Conservation (phyloP, 2,797 vertebrate species). For the Epinephelus malabaricus region DNA sequence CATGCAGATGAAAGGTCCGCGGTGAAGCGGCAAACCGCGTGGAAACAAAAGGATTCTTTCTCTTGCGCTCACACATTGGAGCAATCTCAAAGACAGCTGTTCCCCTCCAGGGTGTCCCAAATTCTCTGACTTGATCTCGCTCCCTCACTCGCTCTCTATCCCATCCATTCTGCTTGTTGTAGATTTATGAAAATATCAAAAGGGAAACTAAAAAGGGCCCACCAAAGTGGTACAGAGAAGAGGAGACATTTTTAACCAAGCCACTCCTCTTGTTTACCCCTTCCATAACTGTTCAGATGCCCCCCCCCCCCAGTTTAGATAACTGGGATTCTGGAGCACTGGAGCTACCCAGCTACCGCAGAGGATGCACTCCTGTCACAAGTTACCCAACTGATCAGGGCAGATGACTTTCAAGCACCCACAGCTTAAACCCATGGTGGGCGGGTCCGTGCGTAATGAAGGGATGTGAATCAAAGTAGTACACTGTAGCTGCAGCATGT, state of each 20-base stretch:
- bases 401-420: conserved; percentile 67
- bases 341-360: conserved; percentile 30
- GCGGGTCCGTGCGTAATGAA: conserved; percentile 49
- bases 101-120: conserved; percentile 72
- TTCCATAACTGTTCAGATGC: conserved; percentile 55
- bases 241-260: conserved; percentile 25
- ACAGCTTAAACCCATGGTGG: conserved; percentile 54
- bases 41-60: conserved; percentile 84
- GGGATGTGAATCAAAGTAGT: conserved; percentile 72
- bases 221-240: conserved; percentile 63
- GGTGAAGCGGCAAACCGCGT: conserved; percentile 67
- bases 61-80: conserved; percentile 75
- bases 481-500: conserved; percentile 63
- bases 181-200: conserved; percentile 73
- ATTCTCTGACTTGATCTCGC: conserved; percentile 50
- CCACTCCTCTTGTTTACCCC: conserved; percentile 48
- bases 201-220: conserved; percentile 57
- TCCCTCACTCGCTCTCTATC: conserved; percentile 21
- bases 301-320: conserved; percentile 60
- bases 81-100: conserved; percentile 81
- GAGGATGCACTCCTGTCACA: conserved; percentile 63
- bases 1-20: conserved; percentile 72
- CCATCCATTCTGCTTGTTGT: conserved; percentile 40
- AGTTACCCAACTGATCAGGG: conserved; percentile 54
- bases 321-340: conserved; percentile 63